Conservation (phyloP, 2,797 vertebrate species). For the Pseudochromis fuscus region DNA sequence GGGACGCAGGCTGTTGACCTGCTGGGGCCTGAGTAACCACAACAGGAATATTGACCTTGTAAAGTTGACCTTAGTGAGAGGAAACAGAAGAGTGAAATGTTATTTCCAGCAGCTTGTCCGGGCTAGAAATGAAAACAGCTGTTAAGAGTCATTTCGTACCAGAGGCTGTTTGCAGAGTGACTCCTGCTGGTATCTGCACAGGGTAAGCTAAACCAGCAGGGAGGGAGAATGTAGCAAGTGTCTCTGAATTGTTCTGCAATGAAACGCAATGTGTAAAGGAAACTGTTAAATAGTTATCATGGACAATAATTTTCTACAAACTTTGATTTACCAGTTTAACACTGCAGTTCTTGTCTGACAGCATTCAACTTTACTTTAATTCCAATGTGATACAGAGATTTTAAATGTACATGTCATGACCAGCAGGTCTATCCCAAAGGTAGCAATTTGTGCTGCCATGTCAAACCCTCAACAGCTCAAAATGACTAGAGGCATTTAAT, state of each 20-base stretch:
- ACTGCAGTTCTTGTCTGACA: neutral
- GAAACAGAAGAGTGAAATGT: slow-evolving; percentile 8
- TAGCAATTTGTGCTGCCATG: too few relatives aligned
- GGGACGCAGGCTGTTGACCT: slow-evolving; percentile 79
- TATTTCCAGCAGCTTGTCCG: neutral
- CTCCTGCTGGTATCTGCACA: slow-evolving; percentile 93
- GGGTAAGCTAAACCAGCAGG: slow-evolving; percentile 89
- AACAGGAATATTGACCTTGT: slow-evolving; percentile 94
- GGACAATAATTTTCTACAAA: neutral
- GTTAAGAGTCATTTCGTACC: slow-evolving; percentile 81
- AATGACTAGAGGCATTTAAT: neutral
- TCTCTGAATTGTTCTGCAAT: slow-evolving; percentile 83
- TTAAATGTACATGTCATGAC: too few relatives aligned
- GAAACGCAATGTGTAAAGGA: slow-evolving; percentile 11
- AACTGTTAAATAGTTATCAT: slow-evolving; percentile 1
- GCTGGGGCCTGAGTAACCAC: slow-evolving; percentile 90
- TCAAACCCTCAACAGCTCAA: too few relatives aligned
- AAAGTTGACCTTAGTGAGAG: slow-evolving; percentile 89
- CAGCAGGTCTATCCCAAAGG: neutral
- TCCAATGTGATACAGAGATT: too few relatives aligned
- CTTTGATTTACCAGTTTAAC: neutral
- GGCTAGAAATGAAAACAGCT: neutral
- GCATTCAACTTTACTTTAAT: too few relatives aligned
- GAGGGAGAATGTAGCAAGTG: slow-evolving; percentile 86
- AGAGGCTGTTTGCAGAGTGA: slow-evolving; percentile 92